Base-by-base conservation (phyloP, 2,888 invertebrate species). In the Hedychridium roseum region DNA sequence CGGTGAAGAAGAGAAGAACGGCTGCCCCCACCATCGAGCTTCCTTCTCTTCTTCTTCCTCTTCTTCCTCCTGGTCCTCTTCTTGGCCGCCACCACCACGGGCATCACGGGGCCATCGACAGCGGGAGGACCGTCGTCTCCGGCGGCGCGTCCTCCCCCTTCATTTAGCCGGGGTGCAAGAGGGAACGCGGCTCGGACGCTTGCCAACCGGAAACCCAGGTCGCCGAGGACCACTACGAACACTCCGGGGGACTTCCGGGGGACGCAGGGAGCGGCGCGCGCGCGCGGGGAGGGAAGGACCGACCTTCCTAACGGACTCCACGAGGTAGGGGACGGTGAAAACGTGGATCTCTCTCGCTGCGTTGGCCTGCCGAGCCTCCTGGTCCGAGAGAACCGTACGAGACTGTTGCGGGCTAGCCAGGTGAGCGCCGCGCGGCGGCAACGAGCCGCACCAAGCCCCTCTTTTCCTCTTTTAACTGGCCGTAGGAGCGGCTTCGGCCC, bases 391-490 rank as follows among this genome's bases (percentile, higher is more conserved):
- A 58, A 53, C 61, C 48, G 63, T 65, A 59, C 50, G 65, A 65
- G 64, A 64, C 64, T 64, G 63, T 65, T 63, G 60, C 60, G 46
- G 57, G 44, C 57, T 54, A 63, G 47, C 60, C 65, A 67, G 64
- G 68, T 68, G 62, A 68, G 65, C 68, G 70, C 68, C 70, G 53
- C 66, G 55, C 60, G 59, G 70, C 64, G 70, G 70, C 66, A 54
- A 53, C 59, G 54, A 40, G 50, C 41, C 54, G 61, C 60, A 66
- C 61, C 57, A 45, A 56, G 43, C 64, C 67, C 66, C 67, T 65
- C 64, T 68, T 59, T 57, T 57, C 65, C 58, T 60, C 63, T 60
- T 66, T 62, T 56, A 51, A 56, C 59, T 59, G 60, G 34, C 54
- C 49, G 46, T 40, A 38, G 43, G 6, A 9, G 6, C 17, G 36